Evolutionary conservation across 2,797 vertebrate genomes (phyloP), one percentile per base, ranked within the genome.

Genomic region (Oryzias sinensis): DNA sequence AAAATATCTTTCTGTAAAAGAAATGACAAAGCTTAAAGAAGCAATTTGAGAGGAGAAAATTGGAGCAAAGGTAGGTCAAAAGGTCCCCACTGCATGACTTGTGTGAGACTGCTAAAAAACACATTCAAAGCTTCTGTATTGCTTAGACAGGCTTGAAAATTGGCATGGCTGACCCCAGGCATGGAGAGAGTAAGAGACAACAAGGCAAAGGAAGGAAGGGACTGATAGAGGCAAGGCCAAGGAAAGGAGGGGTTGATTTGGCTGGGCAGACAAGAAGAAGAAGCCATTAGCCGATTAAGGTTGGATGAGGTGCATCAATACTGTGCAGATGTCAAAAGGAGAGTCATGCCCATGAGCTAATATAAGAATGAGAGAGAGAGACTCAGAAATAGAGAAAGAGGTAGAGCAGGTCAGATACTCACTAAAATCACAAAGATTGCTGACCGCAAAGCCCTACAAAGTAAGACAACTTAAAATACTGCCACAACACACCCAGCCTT

Each of bases 231-330:
- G 72, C 72, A 76, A 82, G 77, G 80, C 65, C 49, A 70, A 62
- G 75, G 62, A 40, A 53, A 41, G 81, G 82, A 82, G 84, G 77
- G 89, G 83, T 54, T 84, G 83, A 83, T 86, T 87, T 85, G 84
- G 76, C 84, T 65, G 65, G 76, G 83, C 77, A 84, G 82, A 72
- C 77, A 86, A 89, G 85, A 84, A 80, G 78, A 82, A 74, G 85
- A 91, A 81, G 87, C 91, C 90, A 93, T 93, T 92, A 92, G 91
- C 87, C 88, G 90, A 93, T 92, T 92, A 91, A 90, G 87, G 81
- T 76, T 64, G 83, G 85, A 88, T 56, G 79, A 74, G 85, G 85
- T 83, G 88, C 89, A 89, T 92, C 91, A 86, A 90, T 92, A 91
- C 84, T 85, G 77, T 67, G 65, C 81, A 59, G 79, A 89, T 89